Percentiles rank a stretch among this genome's conserved stretches.
Conservation (phyloP, 2,888 invertebrate genomes). For the Pseudococcus jackbeardsleyi region DNA sequence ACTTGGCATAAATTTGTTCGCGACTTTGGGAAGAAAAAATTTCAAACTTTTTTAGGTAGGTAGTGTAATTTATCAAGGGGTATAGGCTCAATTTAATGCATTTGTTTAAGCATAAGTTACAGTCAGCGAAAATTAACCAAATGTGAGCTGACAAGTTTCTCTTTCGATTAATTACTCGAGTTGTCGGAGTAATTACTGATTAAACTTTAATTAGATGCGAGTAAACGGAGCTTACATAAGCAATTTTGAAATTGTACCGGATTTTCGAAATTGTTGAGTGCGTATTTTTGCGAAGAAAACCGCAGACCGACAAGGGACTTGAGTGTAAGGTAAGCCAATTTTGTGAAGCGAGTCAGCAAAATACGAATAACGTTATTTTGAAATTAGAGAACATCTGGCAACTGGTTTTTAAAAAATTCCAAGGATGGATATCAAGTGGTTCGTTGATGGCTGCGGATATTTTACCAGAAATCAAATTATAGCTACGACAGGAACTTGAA, state of each 20-base stretch:
- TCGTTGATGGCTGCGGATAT: no score
- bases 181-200: not conserved
- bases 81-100: not conserved
- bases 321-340: no score
- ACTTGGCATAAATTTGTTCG: no score
- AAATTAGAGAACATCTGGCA: no score
- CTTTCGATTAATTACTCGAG: not conserved
- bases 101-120: not conserved
- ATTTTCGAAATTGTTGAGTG: not conserved
- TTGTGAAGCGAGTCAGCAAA: no score
- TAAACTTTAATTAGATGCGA: not conserved
- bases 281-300: not conserved
- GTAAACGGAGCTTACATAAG: not conserved
- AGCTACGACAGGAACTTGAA: no score
- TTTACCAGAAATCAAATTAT: no score
- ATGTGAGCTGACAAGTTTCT: not conserved
- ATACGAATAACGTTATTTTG: no score
- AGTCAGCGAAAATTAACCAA: not conserved
- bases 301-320: not conserved
- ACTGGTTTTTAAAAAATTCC: no score
- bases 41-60: not conserved
- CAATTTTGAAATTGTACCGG: not conserved
- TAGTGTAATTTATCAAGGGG: not conserved
- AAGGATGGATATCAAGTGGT: no score
- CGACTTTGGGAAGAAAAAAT: not conserved